These are phyloP conservation scores for Diplazon laetatorius DNA, from an alignment of 2,888 invertebrate genomes.

Conservation along the genomic window DNA sequence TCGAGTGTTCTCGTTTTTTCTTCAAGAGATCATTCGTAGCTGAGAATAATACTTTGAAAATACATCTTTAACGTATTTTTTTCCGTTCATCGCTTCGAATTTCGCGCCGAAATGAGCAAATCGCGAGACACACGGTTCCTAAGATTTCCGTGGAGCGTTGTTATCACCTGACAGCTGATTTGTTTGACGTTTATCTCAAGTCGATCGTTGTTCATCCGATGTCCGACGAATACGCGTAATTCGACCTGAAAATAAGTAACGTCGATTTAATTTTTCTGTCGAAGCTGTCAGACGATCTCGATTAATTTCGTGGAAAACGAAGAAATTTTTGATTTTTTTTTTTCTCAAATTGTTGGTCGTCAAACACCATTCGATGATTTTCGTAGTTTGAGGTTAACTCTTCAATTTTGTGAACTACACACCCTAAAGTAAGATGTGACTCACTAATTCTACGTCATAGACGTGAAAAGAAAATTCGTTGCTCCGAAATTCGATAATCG, in stretches of 20 bases:
- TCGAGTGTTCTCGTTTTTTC: too few species aligned
- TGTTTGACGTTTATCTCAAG: constrained; percentile 22
- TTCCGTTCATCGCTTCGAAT: too few species aligned
- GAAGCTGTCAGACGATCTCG: background rate
- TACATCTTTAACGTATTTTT: too few species aligned
- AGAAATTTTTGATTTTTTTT: background rate
- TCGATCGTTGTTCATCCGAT: background rate
- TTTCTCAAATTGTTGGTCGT: background rate
- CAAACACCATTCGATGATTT: background rate
- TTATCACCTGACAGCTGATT: constrained; percentile 13
- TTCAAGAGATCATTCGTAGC: too few species aligned
- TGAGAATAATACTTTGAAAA: too few species aligned
- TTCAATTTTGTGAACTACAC: background rate
- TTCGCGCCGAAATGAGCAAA: too few species aligned
- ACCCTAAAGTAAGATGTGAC: constrained; percentile 14
- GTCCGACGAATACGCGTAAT: constrained; percentile 1
- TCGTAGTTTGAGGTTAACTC: background rate
- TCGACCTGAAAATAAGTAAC: constrained; percentile 1
- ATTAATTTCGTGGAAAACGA: background rate
- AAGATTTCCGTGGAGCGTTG: background rate
- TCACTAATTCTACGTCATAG: background rate
- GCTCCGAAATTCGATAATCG: background rate
- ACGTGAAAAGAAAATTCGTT: background rate
- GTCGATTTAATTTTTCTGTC: background rate
- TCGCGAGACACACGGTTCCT: too few species aligned